These are phyloP conservation scores for Brachionichthys hirsutus DNA, from an alignment of 2,113 vertebrate genomes.

Conservation along the genomic window DNA sequence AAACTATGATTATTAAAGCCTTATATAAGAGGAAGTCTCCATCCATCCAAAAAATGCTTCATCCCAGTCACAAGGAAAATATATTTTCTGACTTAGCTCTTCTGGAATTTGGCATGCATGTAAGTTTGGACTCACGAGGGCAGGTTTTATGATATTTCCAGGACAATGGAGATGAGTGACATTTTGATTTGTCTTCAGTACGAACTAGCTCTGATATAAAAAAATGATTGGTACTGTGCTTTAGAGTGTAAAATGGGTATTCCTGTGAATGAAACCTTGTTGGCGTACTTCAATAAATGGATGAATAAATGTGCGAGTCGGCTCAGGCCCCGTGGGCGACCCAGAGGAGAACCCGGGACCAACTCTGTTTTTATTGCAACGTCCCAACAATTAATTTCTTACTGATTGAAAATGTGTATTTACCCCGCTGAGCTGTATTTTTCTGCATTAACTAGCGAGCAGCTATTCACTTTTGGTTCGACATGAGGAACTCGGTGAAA, in stretches of 20 bases:
- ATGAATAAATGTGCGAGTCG: too few relatives aligned
- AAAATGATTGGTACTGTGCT: background rate
- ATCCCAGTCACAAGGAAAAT: slow-evolving; percentile 24
- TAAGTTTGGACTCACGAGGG: slow-evolving; percentile 7
- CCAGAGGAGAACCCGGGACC: too few relatives aligned
- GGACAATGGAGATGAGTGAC: background rate
- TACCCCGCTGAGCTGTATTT: too few relatives aligned
- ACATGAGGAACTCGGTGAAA: too few relatives aligned
- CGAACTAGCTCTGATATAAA: background rate
- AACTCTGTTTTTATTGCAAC: too few relatives aligned
- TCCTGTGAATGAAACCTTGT: background rate
- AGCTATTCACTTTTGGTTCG: too few relatives aligned
- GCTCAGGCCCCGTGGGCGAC: too few relatives aligned
- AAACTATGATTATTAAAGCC: slow-evolving; percentile 24
- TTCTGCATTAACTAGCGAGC: too few relatives aligned
- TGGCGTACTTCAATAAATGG: too few relatives aligned
- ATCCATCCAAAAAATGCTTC: slow-evolving; percentile 15
- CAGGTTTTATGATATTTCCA: background rate
- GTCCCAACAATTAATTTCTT: too few relatives aligned
- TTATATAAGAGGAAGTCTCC: slow-evolving; percentile 26
- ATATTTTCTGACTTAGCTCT: background rate
- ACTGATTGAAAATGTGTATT: too few relatives aligned
- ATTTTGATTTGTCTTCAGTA: background rate
- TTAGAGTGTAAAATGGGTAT: background rate
- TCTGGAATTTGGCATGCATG: background rate